phyloP scores from a whole-genome alignment of 2,797 vertebrate species.

The Notamacropus eugenii region DNA sequence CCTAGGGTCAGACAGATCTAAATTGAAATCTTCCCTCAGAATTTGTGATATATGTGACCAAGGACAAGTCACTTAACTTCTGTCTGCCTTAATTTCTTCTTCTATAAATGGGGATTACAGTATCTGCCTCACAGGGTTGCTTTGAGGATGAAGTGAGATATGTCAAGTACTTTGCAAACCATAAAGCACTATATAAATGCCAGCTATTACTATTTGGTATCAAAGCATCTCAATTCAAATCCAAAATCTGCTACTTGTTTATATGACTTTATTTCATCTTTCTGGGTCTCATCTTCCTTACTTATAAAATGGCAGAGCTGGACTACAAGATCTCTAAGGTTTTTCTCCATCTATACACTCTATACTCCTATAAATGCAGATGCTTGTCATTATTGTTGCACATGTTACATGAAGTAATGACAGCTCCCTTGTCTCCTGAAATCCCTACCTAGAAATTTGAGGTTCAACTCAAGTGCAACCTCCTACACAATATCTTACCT shows the following conservation, averaged over 20 bases:
- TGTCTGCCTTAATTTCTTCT: not conserved
- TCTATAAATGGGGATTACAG: not conserved
- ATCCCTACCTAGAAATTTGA: not conserved
- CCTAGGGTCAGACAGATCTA: not conserved
- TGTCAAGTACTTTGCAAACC: not conserved
- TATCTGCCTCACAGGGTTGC: not conserved
- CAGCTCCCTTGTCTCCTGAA: not conserved
- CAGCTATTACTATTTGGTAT: not conserved
- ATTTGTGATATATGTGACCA: not conserved
- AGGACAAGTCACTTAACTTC: not conserved
- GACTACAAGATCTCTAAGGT: not conserved
- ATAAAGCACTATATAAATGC: not conserved
- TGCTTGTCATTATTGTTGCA: not conserved
- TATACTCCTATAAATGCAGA: not conserved
- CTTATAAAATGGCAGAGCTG: not conserved
- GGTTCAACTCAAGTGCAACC: not conserved
- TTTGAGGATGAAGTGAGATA: not conserved
- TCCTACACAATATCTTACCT: not conserved
- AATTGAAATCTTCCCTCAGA: not conserved
- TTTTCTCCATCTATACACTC: not conserved
- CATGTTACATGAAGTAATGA: not conserved
- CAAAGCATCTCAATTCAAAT: not conserved
- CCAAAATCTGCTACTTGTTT: not conserved
- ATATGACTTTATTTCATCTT: not conserved
- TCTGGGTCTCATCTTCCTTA: not conserved